phyloP scores from a whole-genome alignment of 2,797 vertebrate species.

The Telmatherina bonti region DNA sequence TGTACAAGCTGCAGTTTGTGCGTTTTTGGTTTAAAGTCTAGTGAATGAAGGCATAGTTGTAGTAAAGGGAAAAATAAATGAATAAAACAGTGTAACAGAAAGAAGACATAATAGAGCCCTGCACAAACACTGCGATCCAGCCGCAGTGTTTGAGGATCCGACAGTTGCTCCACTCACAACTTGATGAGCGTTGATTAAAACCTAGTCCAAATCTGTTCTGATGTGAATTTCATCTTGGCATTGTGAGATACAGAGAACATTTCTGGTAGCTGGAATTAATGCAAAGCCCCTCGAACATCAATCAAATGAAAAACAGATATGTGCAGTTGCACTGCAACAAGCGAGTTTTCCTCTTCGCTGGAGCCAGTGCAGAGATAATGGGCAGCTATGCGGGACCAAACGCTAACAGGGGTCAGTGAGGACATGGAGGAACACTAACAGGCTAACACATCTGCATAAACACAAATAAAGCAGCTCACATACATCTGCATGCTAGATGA shows the following conservation, averaged over 20 bases:
- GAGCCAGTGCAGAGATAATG: constrained; percentile 54
- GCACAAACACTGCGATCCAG: constrained; percentile 27
- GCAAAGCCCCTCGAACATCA: constrained; percentile 45
- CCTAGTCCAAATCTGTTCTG: constrained; percentile 46
- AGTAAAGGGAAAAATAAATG: no score
- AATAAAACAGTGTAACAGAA: no score
- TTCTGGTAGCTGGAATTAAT: constrained; percentile 35
- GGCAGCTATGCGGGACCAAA: constrained; percentile 56
- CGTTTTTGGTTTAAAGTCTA: no score
- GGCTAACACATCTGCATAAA: constrained; percentile 61
- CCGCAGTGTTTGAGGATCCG: constrained; percentile 42
- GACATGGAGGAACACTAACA: constrained; percentile 52
- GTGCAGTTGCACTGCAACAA: constrained; percentile 40
- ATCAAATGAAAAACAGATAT: constrained; percentile 52
- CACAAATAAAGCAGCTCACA: constrained; percentile 37
- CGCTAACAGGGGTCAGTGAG: constrained; percentile 71
- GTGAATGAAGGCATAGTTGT: no score
- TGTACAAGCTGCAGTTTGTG: no score
- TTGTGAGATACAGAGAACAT: constrained; percentile 39
- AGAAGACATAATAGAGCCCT: no score
- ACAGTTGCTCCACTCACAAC: constrained; percentile 46
- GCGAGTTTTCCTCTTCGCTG: constrained; percentile 65
- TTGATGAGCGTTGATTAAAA: constrained; percentile 56
- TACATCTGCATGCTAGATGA: constrained; percentile 65
- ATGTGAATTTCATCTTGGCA: constrained; percentile 46